Conservation (phyloP, 2,113 vertebrate species). For the Laterallus jamaicensis region DNA sequence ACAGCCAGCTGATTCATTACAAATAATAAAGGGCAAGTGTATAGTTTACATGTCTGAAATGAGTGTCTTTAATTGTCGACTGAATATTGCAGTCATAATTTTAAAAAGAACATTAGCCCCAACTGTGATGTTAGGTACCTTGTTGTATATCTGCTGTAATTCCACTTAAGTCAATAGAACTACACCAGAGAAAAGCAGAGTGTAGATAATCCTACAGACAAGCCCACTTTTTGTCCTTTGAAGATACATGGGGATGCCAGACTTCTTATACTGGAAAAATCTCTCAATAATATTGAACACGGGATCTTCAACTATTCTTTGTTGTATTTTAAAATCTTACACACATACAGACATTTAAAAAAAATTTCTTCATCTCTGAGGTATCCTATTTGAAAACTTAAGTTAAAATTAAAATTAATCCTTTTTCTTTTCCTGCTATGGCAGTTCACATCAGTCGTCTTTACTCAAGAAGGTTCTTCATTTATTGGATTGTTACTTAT, state of each 20-base stretch:
- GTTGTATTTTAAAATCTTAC: background rate
- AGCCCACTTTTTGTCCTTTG: background rate
- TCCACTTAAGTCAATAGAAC: background rate
- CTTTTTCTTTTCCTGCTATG: background rate
- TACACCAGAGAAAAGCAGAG: background rate
- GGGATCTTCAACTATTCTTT: background rate
- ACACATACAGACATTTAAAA: too few relatives aligned
- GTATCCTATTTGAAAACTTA: background rate
- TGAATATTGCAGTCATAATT: constrained; percentile 52
- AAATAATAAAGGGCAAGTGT: constrained; percentile 35
- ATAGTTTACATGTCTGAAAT: constrained; percentile 24
- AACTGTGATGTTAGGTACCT: constrained; percentile 8
- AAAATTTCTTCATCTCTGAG: background rate
- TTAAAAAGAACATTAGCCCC: constrained; percentile 39
- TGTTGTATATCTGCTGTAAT: background rate
- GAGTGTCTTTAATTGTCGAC: constrained; percentile 47
- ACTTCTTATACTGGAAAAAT: background rate
- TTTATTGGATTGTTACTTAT: background rate
- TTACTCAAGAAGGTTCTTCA: background rate
- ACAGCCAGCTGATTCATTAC: constrained; percentile 27
- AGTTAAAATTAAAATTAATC: background rate
- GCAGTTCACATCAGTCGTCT: background rate
- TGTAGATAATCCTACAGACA: background rate
- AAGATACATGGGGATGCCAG: background rate
- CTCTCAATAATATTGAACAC: background rate